Evolutionary conservation across 2,888 invertebrate species (phyloP), one percentile per base, ranked within the genome.

Genomic region (Rhingia campestris): DNA sequence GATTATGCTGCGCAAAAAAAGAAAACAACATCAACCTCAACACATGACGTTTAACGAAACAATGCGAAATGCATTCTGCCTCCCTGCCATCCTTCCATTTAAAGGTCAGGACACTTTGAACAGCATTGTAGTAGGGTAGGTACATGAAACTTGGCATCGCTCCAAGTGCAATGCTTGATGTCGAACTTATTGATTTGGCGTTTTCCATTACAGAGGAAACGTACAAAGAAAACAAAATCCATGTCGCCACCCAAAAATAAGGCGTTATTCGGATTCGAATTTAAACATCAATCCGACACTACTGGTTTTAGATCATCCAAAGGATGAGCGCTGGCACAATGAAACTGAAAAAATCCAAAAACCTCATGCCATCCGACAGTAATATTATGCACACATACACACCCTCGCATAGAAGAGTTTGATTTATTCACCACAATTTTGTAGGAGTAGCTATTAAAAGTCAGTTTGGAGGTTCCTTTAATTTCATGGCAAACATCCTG

Each of bases 121-220:
- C 37, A 12, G n/a, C 35, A 33, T 43, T 30, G 10, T 14, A n/a
- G 43, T 37, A 2, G 14, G 45, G 41, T 9, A 33, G 22, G 47
- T 41, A 32, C 22, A 54, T 54, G 43, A 39, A 70, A 32, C 45
- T 43, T 84, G 84, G 84, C 84, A 72, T 4, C 10, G 45, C 12
- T 64, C 84, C 84, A 84, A 84, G 39, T 54, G 49, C 14, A 84
- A 74, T 84, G 69, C 74, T 84, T 56, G 32, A 84, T 75, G 80
- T 80, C 75, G 74, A 80, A 75, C 64, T 30, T 84, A 84, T 84
- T 80, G 84, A 84, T 84, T 80, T 75, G 76, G 70, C 33, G 43
- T 56, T 72, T 75, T 59, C 32, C 63, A 84, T 74, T 70, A 64
- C 51, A 74, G 22, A 22, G 43, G 41, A 45, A 33, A 49, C 10